Conservation (phyloP, 2,113 vertebrate species). For the Xiphophorus couchianus region DNA sequence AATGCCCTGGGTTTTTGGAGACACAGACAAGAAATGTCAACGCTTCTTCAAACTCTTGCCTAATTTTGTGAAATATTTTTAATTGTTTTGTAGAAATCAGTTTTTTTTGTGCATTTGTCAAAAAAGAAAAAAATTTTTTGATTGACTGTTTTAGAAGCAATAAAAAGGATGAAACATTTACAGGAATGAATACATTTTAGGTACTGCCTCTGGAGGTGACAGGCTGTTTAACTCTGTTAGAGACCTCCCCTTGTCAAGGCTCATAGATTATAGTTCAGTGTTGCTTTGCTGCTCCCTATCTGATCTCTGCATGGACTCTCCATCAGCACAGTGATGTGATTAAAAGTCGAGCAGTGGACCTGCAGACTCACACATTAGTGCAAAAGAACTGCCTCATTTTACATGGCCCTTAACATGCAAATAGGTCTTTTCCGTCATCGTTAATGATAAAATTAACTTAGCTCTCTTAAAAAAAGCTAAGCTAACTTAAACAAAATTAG, state of each 20-base stretch:
- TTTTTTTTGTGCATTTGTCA: too few relatives aligned
- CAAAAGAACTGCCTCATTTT: background rate
- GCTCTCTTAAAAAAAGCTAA: background rate
- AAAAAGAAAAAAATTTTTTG: too few relatives aligned
- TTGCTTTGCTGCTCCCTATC: constrained; percentile 20
- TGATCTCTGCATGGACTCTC: constrained; percentile 35
- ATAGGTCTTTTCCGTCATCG: background rate
- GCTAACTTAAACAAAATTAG: too few relatives aligned
- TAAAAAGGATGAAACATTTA: too few relatives aligned
- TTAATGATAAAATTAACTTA: background rate
- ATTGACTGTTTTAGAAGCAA: too few relatives aligned
- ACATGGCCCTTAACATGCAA: background rate
- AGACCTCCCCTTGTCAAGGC: background rate
- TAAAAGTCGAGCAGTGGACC: constrained; percentile 47
- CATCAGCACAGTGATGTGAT: constrained; percentile 33
- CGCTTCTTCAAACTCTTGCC: background rate
- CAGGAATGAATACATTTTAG: too few relatives aligned
- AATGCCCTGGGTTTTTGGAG: background rate
- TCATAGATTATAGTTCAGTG: constrained; percentile 27
- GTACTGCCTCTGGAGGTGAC: background rate
- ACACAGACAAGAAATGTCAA: background rate
- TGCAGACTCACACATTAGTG: background rate
- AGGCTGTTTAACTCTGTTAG: background rate
- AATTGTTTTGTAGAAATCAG: too few relatives aligned
- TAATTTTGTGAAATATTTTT: too few relatives aligned